A percentile compares a stretch with the other conserved stretches of the same genome.
phyloP scores from a whole-genome alignment of 2,797 vertebrate genomes.

The Eleutherodactylus coqui region DNA sequence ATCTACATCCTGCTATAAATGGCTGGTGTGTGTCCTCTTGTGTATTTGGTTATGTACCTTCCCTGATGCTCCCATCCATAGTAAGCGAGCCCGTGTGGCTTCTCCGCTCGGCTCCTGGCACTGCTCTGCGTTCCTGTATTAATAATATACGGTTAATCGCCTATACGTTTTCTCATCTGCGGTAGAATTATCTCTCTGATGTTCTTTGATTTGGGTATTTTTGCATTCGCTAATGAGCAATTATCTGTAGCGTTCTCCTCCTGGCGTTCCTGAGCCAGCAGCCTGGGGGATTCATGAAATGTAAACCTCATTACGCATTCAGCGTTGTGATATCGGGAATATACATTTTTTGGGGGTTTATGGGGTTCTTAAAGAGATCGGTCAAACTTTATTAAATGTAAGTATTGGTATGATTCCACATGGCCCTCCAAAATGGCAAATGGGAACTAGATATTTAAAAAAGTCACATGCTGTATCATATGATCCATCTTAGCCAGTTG shows the following conservation, averaged over 20 bases:
- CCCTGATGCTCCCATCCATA: background rate
- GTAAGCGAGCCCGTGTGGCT: background rate
- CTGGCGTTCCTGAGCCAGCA: background rate
- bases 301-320: background rate
- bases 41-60: background rate
- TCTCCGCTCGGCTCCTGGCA: background rate
- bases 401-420: no score
- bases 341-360: background rate
- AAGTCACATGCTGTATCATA: no score
- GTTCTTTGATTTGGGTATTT: background rate
- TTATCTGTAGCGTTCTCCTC: background rate
- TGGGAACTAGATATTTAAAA: no score
- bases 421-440: no score
- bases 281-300: background rate
- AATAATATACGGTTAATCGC: constrained; percentile 19
- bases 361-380: background rate
- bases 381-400: no score
- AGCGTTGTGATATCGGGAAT: background rate
- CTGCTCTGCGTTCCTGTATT: background rate
- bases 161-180: background rate
- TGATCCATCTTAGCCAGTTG: no score
- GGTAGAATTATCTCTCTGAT: background rate
- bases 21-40: no score
- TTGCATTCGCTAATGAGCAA: background rate
- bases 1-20: no score